Percentiles rank a stretch among this genome's conserved stretches.
phyloP scores from a whole-genome alignment of 2,113 vertebrate species.

The Rhinolophus sinicus region DNA sequence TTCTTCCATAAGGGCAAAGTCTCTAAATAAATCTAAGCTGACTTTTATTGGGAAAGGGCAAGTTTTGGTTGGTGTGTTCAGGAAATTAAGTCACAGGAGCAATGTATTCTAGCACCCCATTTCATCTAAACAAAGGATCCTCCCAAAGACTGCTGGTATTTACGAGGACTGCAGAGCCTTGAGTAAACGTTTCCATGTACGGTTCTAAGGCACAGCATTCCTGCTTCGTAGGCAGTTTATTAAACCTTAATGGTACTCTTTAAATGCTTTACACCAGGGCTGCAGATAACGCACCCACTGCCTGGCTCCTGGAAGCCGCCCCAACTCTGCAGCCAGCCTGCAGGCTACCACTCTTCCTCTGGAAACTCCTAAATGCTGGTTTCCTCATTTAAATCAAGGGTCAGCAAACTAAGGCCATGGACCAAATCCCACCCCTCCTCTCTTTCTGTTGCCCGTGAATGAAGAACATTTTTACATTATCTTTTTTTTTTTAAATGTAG shows the following conservation, averaged over 20 bases:
- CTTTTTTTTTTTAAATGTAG: no score
- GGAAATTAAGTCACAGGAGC: conserved; percentile 49
- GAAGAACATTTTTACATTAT: not conserved
- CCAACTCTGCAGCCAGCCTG: not conserved
- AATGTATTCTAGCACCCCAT: conserved; percentile 68
- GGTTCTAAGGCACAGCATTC: conserved; percentile 17
- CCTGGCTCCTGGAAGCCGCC: not conserved
- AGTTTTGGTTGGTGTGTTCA: conserved; percentile 59
- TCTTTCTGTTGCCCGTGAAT: not conserved
- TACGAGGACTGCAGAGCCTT: not conserved
- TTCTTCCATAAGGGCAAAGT: conserved; percentile 52
- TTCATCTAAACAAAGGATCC: conserved; percentile 53
- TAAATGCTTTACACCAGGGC: conserved; percentile 58
- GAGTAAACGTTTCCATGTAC: conserved; percentile 66
- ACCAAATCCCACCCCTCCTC: not conserved
- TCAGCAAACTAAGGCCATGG: not conserved
- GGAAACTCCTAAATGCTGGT: not conserved
- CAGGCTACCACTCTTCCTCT: not conserved
- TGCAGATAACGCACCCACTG: conserved; percentile 28
- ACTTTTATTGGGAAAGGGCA: conserved; percentile 77
- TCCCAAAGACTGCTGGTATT: conserved; percentile 53
- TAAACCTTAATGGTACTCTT: conserved; percentile 40
- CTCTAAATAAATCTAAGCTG: conserved; percentile 66
- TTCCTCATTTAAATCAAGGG: not conserved
- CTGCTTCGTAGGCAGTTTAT: conserved; percentile 66